Percentiles rank a stretch among this genome's conserved stretches.
phyloP scores from a whole-genome alignment of 2,888 invertebrate species.

The Dioctria rufipes region DNA sequence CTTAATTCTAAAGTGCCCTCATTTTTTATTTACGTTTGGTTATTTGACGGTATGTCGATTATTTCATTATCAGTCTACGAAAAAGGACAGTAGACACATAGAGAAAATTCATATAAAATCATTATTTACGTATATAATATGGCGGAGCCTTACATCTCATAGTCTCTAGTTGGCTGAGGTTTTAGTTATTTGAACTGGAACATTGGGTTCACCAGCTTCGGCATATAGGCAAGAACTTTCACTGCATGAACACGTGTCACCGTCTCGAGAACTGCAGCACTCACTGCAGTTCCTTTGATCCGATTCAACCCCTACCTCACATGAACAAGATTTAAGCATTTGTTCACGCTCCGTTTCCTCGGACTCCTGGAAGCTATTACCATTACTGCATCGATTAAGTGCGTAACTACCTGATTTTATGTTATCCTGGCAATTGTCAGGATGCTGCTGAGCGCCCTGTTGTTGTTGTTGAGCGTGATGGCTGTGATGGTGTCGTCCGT shows the following conservation, averaged over 20 bases:
- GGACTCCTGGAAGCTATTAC: constrained; percentile 63
- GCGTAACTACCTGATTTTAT: constrained; percentile 57
- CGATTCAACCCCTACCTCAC: constrained; percentile 40
- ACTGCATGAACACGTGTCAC: constrained; percentile 77
- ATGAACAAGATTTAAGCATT: constrained; percentile 58
- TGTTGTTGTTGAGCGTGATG: constrained; percentile 58
- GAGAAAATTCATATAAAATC: constrained; percentile 17
- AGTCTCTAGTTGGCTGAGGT: constrained; percentile 55
- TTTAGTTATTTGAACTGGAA: constrained; percentile 63
- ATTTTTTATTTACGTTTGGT: constrained; percentile 2
- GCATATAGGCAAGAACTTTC: constrained; percentile 77
- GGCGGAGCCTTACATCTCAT: constrained; percentile 2
- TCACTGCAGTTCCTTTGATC: constrained; percentile 70
- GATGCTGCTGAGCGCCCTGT: constrained; percentile 57
- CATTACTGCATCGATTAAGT: constrained; percentile 55
- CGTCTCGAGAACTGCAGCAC: constrained; percentile 72
- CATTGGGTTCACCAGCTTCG: constrained; percentile 72
- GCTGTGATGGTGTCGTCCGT: constrained; percentile 56
- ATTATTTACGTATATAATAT: constrained; percentile 35
- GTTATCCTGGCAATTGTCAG: constrained; percentile 67
- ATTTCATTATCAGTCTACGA: not conserved
- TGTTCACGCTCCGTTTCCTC: constrained; percentile 64
- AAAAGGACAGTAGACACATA: not conserved
- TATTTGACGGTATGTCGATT: not conserved
- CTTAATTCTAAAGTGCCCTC: not conserved